phyloP scores from a whole-genome alignment of 2,113 vertebrate species.

The Syngnathus floridae region DNA sequence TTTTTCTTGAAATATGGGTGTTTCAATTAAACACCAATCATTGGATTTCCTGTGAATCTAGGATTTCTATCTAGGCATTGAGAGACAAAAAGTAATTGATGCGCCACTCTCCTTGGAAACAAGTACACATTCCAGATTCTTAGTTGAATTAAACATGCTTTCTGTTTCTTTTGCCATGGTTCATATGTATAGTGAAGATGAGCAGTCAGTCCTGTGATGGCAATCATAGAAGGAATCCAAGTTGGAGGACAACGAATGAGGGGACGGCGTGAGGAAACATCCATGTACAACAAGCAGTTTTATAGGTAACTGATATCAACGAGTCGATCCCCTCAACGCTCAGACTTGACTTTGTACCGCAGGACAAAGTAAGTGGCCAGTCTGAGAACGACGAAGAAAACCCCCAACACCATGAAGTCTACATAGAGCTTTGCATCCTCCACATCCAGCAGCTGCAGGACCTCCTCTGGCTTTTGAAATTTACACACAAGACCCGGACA shows the following conservation, averaged over 20 bases:
- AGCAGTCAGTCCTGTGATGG: constrained; percentile 16
- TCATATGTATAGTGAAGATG: constrained; percentile 20
- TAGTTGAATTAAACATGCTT: constrained; percentile 51
- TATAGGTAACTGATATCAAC: constrained; percentile 11
- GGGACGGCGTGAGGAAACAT: constrained; percentile 3
- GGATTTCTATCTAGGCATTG: constrained; percentile 18
- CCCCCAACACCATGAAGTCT: constrained; percentile 91
- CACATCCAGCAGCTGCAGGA: constrained; percentile 86
- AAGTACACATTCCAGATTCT: constrained; percentile 24
- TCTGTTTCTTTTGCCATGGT: constrained; percentile 22
- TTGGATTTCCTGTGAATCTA: constrained; percentile 6
- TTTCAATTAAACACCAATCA: constrained; percentile 11
- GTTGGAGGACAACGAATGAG: neutral
- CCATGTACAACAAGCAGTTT: constrained; percentile 23
- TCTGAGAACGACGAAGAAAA: constrained; percentile 88
- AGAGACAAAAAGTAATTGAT: constrained; percentile 13
- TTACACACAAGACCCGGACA: constrained; percentile 80
- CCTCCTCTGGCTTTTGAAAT: constrained; percentile 85
- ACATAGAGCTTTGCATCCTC: constrained; percentile 93
- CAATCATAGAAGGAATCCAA: constrained; percentile 12
- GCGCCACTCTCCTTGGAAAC: constrained; percentile 11
- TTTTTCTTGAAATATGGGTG: constrained; percentile 7
- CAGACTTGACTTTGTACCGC: constrained; percentile 92
- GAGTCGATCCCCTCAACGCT: constrained; percentile 73
- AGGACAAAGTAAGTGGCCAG: constrained; percentile 91